Conservation (phyloP, 2,888 invertebrate species). For the Cheilosia urbana region DNA sequence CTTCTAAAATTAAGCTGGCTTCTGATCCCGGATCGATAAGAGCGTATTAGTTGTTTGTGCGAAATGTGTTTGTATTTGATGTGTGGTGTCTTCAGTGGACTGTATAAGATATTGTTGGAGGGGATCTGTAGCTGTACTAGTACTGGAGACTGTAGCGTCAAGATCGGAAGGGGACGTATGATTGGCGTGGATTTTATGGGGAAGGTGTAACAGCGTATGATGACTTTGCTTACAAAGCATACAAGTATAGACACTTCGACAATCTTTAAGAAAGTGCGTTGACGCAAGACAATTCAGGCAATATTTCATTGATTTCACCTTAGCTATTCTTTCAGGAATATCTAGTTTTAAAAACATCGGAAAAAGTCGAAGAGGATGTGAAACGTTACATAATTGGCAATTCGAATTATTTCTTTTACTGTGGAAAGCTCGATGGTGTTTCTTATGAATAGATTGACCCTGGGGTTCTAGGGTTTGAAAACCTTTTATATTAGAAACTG, state of each 20-base stretch:
- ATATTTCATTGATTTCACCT: not conserved
- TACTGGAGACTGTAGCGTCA: too few species aligned
- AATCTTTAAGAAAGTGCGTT: not conserved
- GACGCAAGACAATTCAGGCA: constrained; percentile 1
- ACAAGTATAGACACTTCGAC: not conserved
- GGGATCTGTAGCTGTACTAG: too few species aligned
- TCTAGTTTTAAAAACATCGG: not conserved
- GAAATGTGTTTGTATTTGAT: not conserved
- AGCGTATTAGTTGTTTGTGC: not conserved
- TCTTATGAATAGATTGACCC: too few species aligned
- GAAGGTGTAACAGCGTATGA: not conserved
- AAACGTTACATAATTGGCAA: not conserved
- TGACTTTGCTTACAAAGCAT: constrained; percentile 8
- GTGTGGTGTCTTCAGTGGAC: not conserved
- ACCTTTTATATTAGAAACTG: not conserved
- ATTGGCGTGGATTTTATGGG: not conserved
- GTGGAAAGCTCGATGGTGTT: constrained; percentile 13
- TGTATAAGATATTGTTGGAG: not conserved
- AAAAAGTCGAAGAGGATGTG: not conserved
- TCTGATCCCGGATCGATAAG: constrained; percentile 23
- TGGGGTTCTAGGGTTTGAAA: too few species aligned
- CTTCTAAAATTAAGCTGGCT: constrained; percentile 10
- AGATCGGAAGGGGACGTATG: not conserved
- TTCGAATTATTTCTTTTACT: not conserved
- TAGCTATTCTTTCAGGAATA: not conserved